These are phyloP conservation scores for Netelia melanura DNA, from an alignment of 2,888 invertebrate genomes.

Conservation along the genomic window DNA sequence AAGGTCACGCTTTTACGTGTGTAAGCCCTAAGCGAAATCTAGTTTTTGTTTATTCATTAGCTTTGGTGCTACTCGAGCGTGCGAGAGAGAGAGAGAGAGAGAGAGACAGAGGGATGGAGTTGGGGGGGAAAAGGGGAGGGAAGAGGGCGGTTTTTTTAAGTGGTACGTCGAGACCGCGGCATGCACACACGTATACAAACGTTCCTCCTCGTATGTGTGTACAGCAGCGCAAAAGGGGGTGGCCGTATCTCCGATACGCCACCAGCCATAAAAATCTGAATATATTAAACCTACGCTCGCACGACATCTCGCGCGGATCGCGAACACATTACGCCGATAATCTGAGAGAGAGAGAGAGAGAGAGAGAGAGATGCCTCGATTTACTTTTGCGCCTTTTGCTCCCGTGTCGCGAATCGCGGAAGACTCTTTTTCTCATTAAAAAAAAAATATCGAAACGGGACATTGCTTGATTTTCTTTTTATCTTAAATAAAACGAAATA, in stretches of 20 bases:
- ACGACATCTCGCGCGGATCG: slow-evolving; percentile 82
- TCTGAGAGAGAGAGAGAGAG: slow-evolving; percentile 67
- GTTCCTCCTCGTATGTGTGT: slow-evolving; percentile 17
- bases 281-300: slow-evolving; percentile 83
- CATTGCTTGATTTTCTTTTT: neutral
- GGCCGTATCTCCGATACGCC: slow-evolving; percentile 82
- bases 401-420: slow-evolving; percentile 37
- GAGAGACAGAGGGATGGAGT: neutral
- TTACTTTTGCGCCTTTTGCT: slow-evolving; percentile 69
- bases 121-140: slow-evolving; percentile 69
- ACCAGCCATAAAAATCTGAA: slow-evolving; percentile 84
- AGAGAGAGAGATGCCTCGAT: slow-evolving; percentile 48
- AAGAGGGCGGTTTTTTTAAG: slow-evolving; percentile 73
- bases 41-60: slow-evolving; percentile 84
- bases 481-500: slow-evolving; percentile 37
- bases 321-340: slow-evolving; percentile 81
- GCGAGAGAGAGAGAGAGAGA: slow-evolving; percentile 7
- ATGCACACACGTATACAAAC: slow-evolving; percentile 27
- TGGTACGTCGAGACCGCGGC: slow-evolving; percentile 75
- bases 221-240: slow-evolving; percentile 66
- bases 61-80: slow-evolving; percentile 64
- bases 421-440: slow-evolving; percentile 10
- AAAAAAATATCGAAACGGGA: neutral
- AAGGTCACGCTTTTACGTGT: slow-evolving; percentile 84
- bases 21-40: slow-evolving; percentile 82